Base-by-base conservation (phyloP, 2,113 vertebrate genomes). In the Tetrao urogallus region DNA sequence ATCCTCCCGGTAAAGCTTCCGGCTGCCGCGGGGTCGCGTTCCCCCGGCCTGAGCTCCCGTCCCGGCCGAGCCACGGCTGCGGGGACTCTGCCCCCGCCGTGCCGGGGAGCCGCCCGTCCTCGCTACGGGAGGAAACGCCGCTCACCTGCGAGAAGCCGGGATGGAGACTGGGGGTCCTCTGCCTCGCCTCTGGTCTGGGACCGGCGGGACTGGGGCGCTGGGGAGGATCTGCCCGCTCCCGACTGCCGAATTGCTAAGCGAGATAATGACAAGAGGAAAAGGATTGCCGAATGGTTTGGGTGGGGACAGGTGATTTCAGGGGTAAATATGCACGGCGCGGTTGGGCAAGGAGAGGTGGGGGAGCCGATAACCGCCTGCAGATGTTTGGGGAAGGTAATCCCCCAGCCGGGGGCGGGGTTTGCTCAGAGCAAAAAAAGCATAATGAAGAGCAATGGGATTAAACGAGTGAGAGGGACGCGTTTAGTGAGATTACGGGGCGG, bases 391-490 rank as follows among this genome's bases (percentile, higher is more conserved):
- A 45, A 79, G 17, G 32, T 40, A 34, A 81, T 63, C 30, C 21
- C 65, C 4, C 1, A 8, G 27, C 11, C 0, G 0, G 0, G 43
- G 12, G 7, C 8, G 42, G 34, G 11, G 32, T 9, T 56, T 42
- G 47, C 61, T 40, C 22, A 45, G 34, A 27, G 1, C 34, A 81
- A 48, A 64, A 64, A 70, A 60, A 9, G 24, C 36, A 2, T 17
- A 42, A 65, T 0, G 6, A 36, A 20, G 30, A 5, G 7, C 73
- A 81, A 34, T 3, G 34, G 52, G 38, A 81, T 80, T 71, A n/a
- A 1, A 34, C 27, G 25, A 47, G 17, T 8, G n/a, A 7, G 48
- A 80, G 83, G 43, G 22, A 56, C 24, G 67, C 21, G 4, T n/a
- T 34, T 21, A 79, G 50, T 28, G 52, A 38, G 11, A 60, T 50